Percentiles rank a stretch among this genome's conserved stretches.
Conservation (phyloP, 1,140 invertebrate species). For the Eupristina koningsbergeri region DNA sequence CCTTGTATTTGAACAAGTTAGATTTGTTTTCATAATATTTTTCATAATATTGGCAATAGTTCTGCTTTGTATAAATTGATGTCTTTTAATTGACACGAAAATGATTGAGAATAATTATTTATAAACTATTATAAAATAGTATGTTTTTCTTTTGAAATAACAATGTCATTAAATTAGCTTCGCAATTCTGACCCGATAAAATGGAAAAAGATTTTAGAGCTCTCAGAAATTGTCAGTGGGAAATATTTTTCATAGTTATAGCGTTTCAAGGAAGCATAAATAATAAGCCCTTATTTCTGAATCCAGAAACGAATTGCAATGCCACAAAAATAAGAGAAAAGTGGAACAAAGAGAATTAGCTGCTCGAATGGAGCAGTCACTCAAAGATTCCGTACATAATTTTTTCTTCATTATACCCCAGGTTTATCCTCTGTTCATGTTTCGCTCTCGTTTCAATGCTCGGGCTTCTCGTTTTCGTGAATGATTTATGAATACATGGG, state of each 20-base stretch:
- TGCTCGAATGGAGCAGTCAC: conserved; percentile 42
- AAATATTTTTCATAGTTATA: not conserved
- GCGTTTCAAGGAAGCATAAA: not conserved
- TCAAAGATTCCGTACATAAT: conserved; percentile 56
- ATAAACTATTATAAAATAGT: no score
- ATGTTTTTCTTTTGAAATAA: no score
- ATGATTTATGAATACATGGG: conserved; percentile 31
- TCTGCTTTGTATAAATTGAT: no score
- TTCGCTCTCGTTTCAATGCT: conserved; percentile 21
- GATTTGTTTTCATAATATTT: no score
- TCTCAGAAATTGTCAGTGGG: no score
- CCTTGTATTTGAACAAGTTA: no score
- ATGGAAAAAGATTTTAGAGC: no score
- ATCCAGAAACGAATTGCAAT: not conserved
- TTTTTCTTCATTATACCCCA: conserved; percentile 57
- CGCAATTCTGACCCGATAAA: no score
- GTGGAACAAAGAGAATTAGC: not conserved
- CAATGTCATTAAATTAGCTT: no score
- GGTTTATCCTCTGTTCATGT: conserved; percentile 44
- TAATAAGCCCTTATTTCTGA: not conserved
- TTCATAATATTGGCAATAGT: no score
- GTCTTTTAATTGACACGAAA: no score
- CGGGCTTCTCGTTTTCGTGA: not conserved
- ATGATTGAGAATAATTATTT: no score
- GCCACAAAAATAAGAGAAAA: not conserved